These are phyloP conservation scores for Lasaia peninsularis DNA, from an alignment of 1,140 invertebrate genomes.

Conservation along the genomic window DNA sequence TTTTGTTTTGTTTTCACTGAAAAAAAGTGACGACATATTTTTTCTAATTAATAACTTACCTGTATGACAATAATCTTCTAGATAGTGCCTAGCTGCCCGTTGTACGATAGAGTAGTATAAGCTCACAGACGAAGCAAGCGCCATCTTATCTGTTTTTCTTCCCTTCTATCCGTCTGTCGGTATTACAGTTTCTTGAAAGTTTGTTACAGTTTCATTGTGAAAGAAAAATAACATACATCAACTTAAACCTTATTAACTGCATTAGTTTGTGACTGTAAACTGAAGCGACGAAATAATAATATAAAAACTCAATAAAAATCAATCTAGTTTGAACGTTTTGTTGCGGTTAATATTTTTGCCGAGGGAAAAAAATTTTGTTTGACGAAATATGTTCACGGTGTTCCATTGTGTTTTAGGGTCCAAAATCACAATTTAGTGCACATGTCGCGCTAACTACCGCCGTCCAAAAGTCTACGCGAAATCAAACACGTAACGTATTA, in stretches of 20 bases:
- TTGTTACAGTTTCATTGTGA: slow-evolving; percentile 54
- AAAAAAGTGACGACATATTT: background rate
- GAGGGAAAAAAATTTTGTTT: slow-evolving; percentile 50
- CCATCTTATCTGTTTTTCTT: slow-evolving; percentile 66
- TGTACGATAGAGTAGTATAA: slow-evolving; percentile 77
- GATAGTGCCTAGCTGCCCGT: slow-evolving; percentile 71
- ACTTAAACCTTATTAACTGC: slow-evolving; percentile 40
- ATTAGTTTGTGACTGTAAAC: slow-evolving; percentile 51
- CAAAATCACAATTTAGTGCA: slow-evolving; percentile 69
- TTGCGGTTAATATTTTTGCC: slow-evolving; percentile 64
- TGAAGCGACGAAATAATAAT: slow-evolving; percentile 35
- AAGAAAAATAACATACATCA: slow-evolving; percentile 47
- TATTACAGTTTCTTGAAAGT: slow-evolving; percentile 45
- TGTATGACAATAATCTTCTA: slow-evolving; percentile 77
- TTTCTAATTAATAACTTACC: slow-evolving; percentile 40
- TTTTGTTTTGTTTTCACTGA: too few relatives aligned
- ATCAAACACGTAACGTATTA: slow-evolving; percentile 71
- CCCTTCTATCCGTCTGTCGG: slow-evolving; percentile 47
- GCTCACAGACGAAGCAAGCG: slow-evolving; percentile 75
- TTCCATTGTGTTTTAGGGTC: slow-evolving; percentile 58
- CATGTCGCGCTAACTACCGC: slow-evolving; percentile 61
- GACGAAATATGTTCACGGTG: slow-evolving; percentile 56
- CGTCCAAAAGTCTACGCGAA: slow-evolving; percentile 71
- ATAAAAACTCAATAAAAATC: slow-evolving; percentile 40
- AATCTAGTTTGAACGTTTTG: slow-evolving; percentile 69